These are phyloP conservation scores for Anthrax anthrax DNA, from an alignment of 2,888 invertebrate genomes.

Conservation along the genomic window DNA sequence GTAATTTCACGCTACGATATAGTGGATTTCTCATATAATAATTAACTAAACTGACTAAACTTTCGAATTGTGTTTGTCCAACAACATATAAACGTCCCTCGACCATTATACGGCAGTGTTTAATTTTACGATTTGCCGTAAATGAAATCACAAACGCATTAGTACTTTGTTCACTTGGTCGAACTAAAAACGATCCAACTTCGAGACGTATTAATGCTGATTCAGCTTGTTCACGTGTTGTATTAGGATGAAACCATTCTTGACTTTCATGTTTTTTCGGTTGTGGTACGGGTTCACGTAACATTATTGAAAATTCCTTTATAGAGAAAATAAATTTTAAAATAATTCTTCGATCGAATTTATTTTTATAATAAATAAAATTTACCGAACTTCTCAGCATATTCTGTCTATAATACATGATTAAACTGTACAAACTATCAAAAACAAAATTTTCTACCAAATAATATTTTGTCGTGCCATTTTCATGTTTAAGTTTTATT, in stretches of 20 bases:
- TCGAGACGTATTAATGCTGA: slow-evolving; percentile 70
- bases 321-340: not conserved
- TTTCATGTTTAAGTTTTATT: slow-evolving; percentile 77
- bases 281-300: slow-evolving; percentile 86
- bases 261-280: slow-evolving; percentile 87
- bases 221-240: slow-evolving; percentile 71
- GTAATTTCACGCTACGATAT: slow-evolving; percentile 79
- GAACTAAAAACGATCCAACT: slow-evolving; percentile 89
- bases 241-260: slow-evolving; percentile 81
- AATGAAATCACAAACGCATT: slow-evolving; percentile 89
- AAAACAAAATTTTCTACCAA: slow-evolving; percentile 77
- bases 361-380: not conserved
- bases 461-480: slow-evolving; percentile 79
- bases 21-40: slow-evolving; percentile 85
- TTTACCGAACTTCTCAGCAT: slow-evolving; percentile 68
- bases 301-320: slow-evolving; percentile 71
- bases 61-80: slow-evolving; percentile 87
- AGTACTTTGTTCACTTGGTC: slow-evolving; percentile 76
- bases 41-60: slow-evolving; percentile 81
- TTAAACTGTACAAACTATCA: slow-evolving; percentile 81
- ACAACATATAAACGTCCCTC: slow-evolving; percentile 85
- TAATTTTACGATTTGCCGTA: slow-evolving; percentile 79
- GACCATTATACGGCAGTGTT: slow-evolving; percentile 89
- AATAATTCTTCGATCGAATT: not conserved
- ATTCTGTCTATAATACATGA: slow-evolving; percentile 76